Base-by-base conservation (phyloP, 1,140 invertebrate species). In the Eulimnadia texana region DNA sequence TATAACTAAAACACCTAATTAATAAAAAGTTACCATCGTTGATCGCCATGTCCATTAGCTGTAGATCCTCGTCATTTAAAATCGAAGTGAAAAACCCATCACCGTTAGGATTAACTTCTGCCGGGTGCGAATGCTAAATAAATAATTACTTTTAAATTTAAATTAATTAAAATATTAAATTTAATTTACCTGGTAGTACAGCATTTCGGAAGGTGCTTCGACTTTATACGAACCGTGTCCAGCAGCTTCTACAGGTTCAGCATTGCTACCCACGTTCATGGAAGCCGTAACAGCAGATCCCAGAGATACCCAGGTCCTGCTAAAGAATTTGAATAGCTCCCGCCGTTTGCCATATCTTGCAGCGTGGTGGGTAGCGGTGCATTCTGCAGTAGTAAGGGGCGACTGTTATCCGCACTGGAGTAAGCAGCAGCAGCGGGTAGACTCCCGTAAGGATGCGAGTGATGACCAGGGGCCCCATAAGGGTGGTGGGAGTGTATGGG, bases 1-100 rank as follows among this genome's bases (percentile, higher is more conserved):
- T 13, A 60, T 49, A n/a, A 52, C 1, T 11, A n/a, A 51, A 50
- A 16, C 24, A 61, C 23, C 29, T 52, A 49, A 61, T 52, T 23
- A 0, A 9, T 3, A 20, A 3, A 2, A 3, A 61, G 16, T 55
- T 73, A 90, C 88, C 85, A 72, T 91, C 88, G 69, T 83, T 86
- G 77, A 88, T 82, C 50, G 85, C 85, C 85, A 90, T 89, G 66
- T 91, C 88, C 87, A 92, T 89, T 24, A 90, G 74, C 66, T 89
- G 87, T 23, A 92, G 73, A 70, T 90, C 87, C 67, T 91, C 88
- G 65, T 91, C 88, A 67, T 88, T 89, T 33, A 91, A 77, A 66
- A 91, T 84, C 0, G 87, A 88, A 63, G 87, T 87, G 22, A 90
- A 80, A 68, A 90, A 88, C 28, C 86, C 87, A 67, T 91, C 88